Percentiles rank a stretch among this genome's conserved stretches.
Evolutionary conservation across 92 coral and sea anemone species (phyloP).

Genomic region (Montipora capitata): DNA sequence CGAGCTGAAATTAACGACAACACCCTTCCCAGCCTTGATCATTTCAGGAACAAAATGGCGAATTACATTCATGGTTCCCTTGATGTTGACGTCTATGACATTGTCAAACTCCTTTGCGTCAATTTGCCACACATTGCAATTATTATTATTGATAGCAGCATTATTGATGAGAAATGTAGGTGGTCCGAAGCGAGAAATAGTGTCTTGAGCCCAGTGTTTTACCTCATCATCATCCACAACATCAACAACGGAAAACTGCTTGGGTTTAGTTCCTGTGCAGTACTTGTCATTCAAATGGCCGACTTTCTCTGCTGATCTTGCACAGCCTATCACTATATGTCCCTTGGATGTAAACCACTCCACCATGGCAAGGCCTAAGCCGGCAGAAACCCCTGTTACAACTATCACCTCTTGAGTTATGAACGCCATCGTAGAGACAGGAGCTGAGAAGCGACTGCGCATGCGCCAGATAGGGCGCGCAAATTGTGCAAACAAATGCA

Average conservation of each 20-base stretch:
- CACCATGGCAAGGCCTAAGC: constrained; percentile 83
- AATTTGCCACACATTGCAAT: constrained; percentile 75
- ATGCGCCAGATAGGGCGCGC: no score
- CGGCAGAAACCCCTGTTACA: constrained; percentile 81
- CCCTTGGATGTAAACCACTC: constrained; percentile 80
- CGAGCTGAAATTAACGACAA: constrained; percentile 85
- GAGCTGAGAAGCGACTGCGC: neutral
- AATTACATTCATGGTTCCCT: constrained; percentile 85
- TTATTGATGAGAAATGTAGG: constrained; percentile 84
- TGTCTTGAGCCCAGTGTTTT: constrained; percentile 69
- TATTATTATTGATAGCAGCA: constrained; percentile 65
- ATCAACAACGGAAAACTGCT: constrained; percentile 80
- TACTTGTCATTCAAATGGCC: constrained; percentile 65
- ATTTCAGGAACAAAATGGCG: constrained; percentile 84
- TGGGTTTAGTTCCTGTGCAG: constrained; percentile 57
- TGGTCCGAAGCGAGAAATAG: constrained; percentile 74
- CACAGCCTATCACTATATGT: constrained; percentile 81
- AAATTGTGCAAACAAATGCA: no score
- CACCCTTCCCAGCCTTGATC: constrained; percentile 79
- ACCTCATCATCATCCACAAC: constrained; percentile 63
- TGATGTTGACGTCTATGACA: constrained; percentile 85
- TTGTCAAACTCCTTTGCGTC: constrained; percentile 79
- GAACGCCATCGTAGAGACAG: constrained; percentile 32
- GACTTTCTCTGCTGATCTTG: constrained; percentile 71
- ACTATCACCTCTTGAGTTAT: constrained; percentile 46